Base-by-base conservation (phyloP, 1,140 invertebrate genomes). In the Tetramorium parvispinum region DNA sequence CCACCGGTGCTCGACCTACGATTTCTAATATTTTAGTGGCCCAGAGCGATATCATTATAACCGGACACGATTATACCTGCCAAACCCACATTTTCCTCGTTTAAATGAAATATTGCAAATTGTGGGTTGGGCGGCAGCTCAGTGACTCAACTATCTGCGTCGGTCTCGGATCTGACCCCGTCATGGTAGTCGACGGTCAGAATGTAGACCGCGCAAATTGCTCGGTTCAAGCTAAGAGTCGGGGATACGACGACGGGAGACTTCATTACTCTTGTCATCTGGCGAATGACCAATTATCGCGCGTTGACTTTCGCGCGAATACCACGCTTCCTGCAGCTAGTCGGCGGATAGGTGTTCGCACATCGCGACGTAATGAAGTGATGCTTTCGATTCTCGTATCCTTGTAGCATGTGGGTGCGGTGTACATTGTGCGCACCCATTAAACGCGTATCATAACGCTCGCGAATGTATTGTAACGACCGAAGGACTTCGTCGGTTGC, bases 91-190 rank as follows among this genome's bases (percentile, higher is more conserved):
- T 73, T 82, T 82, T 82, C 37, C 66, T 73, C 51, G 66, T 57
- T 73, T 73, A 82, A 82, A 82, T 73, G 51, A 73, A 73, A 82
- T 82, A 82, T 82, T 82, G 53, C 27, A 82, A 65, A 73, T 71
- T 70, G 65, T 81, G 49, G 78, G 65, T 71, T 71, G 65, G 65
- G 65, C 49, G 16, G 21, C 27, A 43, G 40, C 16, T 43, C 8
- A 18, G 37, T 59, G 79, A 43, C 37, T 79, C 77, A 43, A 46
- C 51, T 73, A 73, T 71, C 24, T 51, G n/a, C 68, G 55, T 49
- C n/a, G 18, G 21, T 10, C 16, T 57, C 13, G 16, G 40, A 49
- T 51, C 43, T 46, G 68, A 83, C 68, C 68, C 21, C 40, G 68
- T 75, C 79, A 49, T 59, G 4, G 16, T 40, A 40, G 18, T 40